Evolutionary conservation across 2,888 invertebrate genomes (phyloP).

Genomic region (Eremobia ochroleuca): DNA sequence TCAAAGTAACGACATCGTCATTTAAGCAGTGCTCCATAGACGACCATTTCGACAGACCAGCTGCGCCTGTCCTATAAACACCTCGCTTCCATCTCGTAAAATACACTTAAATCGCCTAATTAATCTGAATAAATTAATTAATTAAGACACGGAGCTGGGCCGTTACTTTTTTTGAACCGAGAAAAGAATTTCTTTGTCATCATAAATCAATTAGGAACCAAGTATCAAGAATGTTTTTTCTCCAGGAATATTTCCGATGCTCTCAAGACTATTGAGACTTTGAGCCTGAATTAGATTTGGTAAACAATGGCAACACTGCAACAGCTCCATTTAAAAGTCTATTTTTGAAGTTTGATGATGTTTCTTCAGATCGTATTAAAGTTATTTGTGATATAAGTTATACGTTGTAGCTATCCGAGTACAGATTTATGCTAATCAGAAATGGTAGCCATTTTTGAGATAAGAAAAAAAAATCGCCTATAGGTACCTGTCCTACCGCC

Average conservation of each 20-base stretch:
- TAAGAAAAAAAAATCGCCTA: background rate
- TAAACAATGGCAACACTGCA: constrained; percentile 31
- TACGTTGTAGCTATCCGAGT: background rate
- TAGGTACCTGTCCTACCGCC: background rate
- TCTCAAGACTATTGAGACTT: constrained; percentile 9
- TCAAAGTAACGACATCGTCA: constrained; percentile 54
- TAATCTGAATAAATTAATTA: constrained; percentile 79
- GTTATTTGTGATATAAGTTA: background rate
- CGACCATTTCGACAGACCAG: constrained; percentile 59
- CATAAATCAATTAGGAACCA: constrained; percentile 74
- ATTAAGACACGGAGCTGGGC: constrained; percentile 70
- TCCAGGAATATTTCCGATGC: constrained; percentile 45
- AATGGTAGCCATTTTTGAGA: background rate
- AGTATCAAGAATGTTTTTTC: constrained; percentile 64
- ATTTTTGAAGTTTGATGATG: constrained; percentile 15
- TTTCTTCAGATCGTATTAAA: background rate
- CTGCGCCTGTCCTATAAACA: constrained; percentile 70
- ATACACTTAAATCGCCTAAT: constrained; percentile 75
- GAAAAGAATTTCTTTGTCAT: constrained; percentile 67
- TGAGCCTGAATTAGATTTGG: constrained; percentile 26
- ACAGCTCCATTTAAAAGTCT: constrained; percentile 12
- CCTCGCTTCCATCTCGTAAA: constrained; percentile 71
- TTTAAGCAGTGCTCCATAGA: constrained; percentile 40
- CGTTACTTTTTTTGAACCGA: constrained; percentile 66
- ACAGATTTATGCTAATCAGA: constrained; percentile 3